A percentile compares a stretch with the other conserved stretches of the same genome.
These are phyloP conservation scores for Channa striata DNA, from an alignment of 2,797 vertebrate genomes.

Conservation along the genomic window DNA sequence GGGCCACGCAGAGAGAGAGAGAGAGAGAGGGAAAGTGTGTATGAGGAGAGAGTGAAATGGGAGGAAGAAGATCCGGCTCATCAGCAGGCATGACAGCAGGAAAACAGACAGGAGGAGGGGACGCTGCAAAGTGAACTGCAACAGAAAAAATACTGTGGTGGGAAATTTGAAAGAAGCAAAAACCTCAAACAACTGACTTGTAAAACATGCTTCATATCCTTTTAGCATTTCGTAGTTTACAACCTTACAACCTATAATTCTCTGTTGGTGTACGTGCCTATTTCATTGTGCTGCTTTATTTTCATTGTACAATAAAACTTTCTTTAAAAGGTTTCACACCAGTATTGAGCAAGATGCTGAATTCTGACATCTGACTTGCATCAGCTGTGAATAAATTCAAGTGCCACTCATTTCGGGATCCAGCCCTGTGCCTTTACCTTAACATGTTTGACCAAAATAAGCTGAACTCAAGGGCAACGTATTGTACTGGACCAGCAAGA, in stretches of 20 bases:
- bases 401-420: too few relatives aligned
- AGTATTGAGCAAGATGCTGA: too few relatives aligned
- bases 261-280: too few relatives aligned
- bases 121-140: not conserved
- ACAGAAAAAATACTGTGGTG: conserved; percentile 3
- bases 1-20: conserved; percentile 73
- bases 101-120: conserved; percentile 34
- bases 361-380: too few relatives aligned
- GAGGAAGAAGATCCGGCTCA: conserved; percentile 34
- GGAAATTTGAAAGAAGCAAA: conserved; percentile 36
- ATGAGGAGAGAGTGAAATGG: conserved; percentile 6
- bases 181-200: not conserved
- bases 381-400: too few relatives aligned
- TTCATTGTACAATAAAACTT: too few relatives aligned
- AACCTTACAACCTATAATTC: not conserved
- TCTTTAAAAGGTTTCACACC: too few relatives aligned
- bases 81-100: conserved; percentile 40
- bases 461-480: too few relatives aligned
- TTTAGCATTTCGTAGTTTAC: not conserved
- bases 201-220: not conserved
- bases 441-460: too few relatives aligned
- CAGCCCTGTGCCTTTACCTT: too few relatives aligned
- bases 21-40: conserved; percentile 9
- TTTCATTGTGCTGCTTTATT: too few relatives aligned
- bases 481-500: too few relatives aligned